Evolutionary conservation across 2,888 invertebrate genomes (phyloP).

Genomic region (Mycalesis mineus): DNA sequence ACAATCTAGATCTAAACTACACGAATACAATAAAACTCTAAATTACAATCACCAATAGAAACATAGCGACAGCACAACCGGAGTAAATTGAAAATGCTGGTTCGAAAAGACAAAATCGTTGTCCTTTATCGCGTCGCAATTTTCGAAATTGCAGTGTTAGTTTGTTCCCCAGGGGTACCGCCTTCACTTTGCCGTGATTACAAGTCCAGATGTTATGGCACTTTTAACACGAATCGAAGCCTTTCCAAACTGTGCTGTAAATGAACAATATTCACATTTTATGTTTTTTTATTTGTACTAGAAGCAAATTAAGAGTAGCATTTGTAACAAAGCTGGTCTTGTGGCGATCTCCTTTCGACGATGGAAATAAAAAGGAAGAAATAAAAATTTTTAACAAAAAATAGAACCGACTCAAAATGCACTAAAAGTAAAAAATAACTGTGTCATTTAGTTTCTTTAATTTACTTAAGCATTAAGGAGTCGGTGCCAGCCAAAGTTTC

Average conservation of each 20-base stretch:
- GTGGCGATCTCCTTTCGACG: no score
- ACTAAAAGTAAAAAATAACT: no score
- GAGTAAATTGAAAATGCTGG: conserved; percentile 21
- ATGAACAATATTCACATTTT: not conserved
- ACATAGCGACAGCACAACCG: not conserved
- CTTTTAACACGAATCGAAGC: conserved; percentile 51
- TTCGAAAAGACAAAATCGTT: conserved; percentile 26
- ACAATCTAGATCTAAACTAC: not conserved
- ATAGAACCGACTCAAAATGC: no score
- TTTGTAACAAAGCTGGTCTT: no score
- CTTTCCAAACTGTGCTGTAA: conserved; percentile 36
- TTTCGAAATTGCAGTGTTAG: conserved; percentile 54
- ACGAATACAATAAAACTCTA: conserved; percentile 1
- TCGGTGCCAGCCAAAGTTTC: no score
- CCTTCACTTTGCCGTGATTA: conserved; percentile 51
- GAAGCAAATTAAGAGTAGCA: not conserved
- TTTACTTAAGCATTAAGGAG: no score
- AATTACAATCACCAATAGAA: conserved; percentile 7
- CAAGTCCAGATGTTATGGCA: conserved; percentile 47
- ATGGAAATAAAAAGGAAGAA: no score
- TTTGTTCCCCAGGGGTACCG: conserved; percentile 32
- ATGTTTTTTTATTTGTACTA: not conserved
- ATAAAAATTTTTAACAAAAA: no score
- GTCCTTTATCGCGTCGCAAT: conserved; percentile 54
- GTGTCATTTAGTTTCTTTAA: no score